Evolutionary conservation across 2,113 vertebrate species (phyloP).

Genomic region (Lonchura striata): DNA sequence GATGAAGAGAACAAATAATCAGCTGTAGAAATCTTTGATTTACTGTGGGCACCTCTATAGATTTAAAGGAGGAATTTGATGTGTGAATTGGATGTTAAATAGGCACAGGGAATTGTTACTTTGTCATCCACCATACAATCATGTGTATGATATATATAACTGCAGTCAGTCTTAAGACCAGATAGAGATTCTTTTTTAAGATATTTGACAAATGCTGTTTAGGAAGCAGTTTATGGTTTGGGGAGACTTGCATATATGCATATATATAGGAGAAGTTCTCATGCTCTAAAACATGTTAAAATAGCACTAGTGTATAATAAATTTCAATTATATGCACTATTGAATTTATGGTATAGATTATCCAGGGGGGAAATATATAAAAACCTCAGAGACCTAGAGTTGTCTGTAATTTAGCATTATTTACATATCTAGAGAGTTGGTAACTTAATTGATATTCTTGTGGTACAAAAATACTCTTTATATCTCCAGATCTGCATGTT

Average conservation of each 20-base stretch:
- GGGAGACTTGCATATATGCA: not conserved
- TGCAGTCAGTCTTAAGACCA: not conserved
- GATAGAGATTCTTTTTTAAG: not conserved
- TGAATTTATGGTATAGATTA: not conserved
- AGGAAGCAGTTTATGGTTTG: not conserved
- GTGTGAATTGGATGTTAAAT: not conserved
- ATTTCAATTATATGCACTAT: not conserved
- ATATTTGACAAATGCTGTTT: not conserved
- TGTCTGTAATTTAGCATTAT: not conserved
- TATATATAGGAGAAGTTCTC: not conserved
- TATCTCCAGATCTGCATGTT: slow-evolving; percentile 37
- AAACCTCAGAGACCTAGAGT: not conserved
- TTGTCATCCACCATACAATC: not conserved
- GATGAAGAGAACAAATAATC: not conserved
- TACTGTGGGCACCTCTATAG: not conserved
- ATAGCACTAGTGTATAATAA: not conserved
- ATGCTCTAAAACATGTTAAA: not conserved
- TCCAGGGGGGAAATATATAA: not conserved
- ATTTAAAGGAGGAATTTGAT: not conserved
- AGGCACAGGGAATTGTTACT: not conserved
- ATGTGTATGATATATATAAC: not conserved
- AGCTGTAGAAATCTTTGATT: not conserved
- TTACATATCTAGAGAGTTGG: not conserved
- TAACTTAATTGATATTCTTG: slow-evolving; percentile 11
- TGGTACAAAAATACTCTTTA: slow-evolving; percentile 22